phyloP scores from a whole-genome alignment of 2,888 invertebrate species.

The Pterobdella sp. region DNA sequence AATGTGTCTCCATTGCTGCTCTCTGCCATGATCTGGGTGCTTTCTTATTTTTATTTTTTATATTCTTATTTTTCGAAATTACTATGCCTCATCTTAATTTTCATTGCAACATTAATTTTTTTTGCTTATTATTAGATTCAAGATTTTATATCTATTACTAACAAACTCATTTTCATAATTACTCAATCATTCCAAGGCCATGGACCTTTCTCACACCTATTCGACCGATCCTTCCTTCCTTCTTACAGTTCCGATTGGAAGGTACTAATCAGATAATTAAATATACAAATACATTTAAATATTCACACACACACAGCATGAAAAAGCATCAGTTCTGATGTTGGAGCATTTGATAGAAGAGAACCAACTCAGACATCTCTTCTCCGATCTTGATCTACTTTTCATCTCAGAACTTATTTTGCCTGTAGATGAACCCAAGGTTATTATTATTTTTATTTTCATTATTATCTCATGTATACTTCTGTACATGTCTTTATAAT shows the following conservation, averaged over 20 bases:
- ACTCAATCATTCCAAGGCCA: slow-evolving; percentile 43
- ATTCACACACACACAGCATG: slow-evolving; percentile 51
- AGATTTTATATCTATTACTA: background rate
- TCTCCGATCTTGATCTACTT: slow-evolving; percentile 47
- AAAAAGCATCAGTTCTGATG: slow-evolving; percentile 53
- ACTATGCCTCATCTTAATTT: too few relatives aligned
- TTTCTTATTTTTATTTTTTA: too few relatives aligned
- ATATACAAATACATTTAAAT: background rate
- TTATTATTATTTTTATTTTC: background rate
- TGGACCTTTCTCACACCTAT: slow-evolving; percentile 62
- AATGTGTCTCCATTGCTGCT: slow-evolving; percentile 60
- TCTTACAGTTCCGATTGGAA: slow-evolving; percentile 42
- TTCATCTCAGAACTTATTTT: slow-evolving; percentile 55
- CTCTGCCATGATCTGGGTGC: slow-evolving; percentile 64
- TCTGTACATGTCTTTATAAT: too few relatives aligned
- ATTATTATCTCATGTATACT: background rate
- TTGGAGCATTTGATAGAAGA: slow-evolving; percentile 52
- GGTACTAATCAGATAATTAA: slow-evolving; percentile 33
- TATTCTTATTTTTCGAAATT: too few relatives aligned
- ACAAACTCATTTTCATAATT: background rate
- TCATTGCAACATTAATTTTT: too few relatives aligned
- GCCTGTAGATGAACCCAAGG: background rate
- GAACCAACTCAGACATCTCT: slow-evolving; percentile 45
- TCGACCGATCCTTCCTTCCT: slow-evolving; percentile 55
- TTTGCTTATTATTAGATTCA: too few relatives aligned